These are phyloP conservation scores for Magallana ariakensis DNA, from an alignment of 1,140 invertebrate genomes.

Conservation along the genomic window DNA sequence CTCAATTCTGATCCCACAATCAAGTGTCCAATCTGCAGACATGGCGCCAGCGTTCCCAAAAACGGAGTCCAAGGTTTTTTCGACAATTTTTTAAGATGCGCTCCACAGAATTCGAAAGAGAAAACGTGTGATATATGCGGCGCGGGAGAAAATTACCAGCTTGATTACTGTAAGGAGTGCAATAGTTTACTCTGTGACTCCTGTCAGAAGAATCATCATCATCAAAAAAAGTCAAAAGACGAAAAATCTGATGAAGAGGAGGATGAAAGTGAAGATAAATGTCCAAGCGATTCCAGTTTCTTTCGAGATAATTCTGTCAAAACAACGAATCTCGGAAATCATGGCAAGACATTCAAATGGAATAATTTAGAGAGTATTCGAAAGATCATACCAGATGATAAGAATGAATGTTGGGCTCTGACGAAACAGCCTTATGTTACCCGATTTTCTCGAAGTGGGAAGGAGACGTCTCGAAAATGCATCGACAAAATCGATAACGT, in stretches of 20 bases:
- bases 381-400: conserved; percentile 11
- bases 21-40: conserved; percentile 14
- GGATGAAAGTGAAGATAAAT: too few relatives aligned
- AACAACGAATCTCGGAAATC: neutral
- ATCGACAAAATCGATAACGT: neutral
- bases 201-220: neutral
- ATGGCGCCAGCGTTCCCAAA: neutral
- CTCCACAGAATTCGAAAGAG: neutral
- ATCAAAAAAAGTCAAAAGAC: neutral
- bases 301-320: neutral
- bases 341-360: conserved; percentile 8
- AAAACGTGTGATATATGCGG: neutral
- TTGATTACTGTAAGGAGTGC: neutral
- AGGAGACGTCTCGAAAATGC: conserved; percentile 7
- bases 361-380: conserved; percentile 29
- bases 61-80: neutral
- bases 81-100: neutral
- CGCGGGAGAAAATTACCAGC: neutral
- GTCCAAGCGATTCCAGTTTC: neutral
- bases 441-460: neutral
- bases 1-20: neutral
- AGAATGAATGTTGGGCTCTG: conserved; percentile 9
- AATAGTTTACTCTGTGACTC: neutral
- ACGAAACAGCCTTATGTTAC: neutral
- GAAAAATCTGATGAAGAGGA: neutral